Base-by-base conservation (phyloP, 2,113 vertebrate genomes). In the Pelusios castaneus region DNA sequence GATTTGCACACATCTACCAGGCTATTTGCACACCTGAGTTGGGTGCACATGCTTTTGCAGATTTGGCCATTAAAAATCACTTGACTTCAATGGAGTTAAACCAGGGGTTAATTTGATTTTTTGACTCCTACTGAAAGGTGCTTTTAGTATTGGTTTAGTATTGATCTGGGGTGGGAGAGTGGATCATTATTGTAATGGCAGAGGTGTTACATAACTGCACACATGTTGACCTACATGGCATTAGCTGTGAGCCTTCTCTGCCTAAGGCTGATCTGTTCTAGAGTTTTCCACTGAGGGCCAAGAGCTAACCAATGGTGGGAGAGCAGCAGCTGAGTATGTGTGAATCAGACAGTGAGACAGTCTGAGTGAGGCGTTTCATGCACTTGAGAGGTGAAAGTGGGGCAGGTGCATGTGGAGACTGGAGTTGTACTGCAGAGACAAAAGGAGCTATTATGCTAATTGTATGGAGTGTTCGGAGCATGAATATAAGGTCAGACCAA, bases 201-300 rank as follows among this genome's bases (percentile, higher is more conserved):
- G 75, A 73, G 84, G 3, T 52, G 93, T 45, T 54, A 51, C 83
- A n/a, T 75, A 24, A 75, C 38, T 43, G 19, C 31, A 63, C 29
- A 11, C 5, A 22, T 43, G 6, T 75, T 16, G 41, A 45, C n/a
- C 38, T 43, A 51, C 34, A 41, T 63, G 0, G 0, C 31, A 45
- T 1, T 91, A 77, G 78, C 91, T 81, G 45, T 2, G 5, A 91
- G 60, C 54, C 54, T 0, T 0, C 60, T 76, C 55, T 54, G 14
- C 10, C 86, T 87, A n/a, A 43, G 82, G 38, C 56, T 91, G 29
- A 47, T 82, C 76, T 89, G 27, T 11, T 84, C 6, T 16, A 16
- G 6, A 85, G 63, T 96, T 93, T 91, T 92, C 84, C 82, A 54
- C 88, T 84, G 55, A 79, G 87, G 63, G 13, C n/a, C 70, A 77